Conservation (phyloP, 2,113 vertebrate species). For the Dromaius novaehollandiae region DNA sequence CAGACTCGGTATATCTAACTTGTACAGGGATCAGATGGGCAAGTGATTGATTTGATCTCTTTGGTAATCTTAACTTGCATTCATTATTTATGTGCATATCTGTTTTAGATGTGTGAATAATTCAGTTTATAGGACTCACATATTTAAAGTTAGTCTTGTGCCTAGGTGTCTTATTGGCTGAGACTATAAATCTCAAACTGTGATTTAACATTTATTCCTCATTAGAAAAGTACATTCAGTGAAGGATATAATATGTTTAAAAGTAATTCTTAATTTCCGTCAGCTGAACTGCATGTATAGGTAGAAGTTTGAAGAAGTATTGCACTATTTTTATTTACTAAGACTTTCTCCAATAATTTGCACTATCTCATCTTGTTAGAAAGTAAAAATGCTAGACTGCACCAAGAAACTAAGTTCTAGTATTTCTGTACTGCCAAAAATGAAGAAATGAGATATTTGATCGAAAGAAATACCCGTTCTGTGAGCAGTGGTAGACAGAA, state of each 20-base stretch:
- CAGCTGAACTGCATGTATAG: neutral
- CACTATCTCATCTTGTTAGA: neutral
- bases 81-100: neutral
- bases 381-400: neutral
- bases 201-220: neutral
- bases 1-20: neutral
- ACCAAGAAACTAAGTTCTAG: neutral
- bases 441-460: neutral
- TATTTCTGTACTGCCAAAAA: neutral
- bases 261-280: neutral
- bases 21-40: neutral
- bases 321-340: neutral
- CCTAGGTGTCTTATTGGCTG: neutral
- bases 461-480: neutral
- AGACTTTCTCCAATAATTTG: neutral
- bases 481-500: neutral
- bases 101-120: neutral
- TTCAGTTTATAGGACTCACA: neutral
- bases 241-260: neutral
- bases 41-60: neutral
- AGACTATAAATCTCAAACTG: neutral
- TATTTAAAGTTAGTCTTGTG: neutral
- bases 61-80: neutral
- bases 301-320: neutral
- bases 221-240: neutral